phyloP scores from a whole-genome alignment of 35 echinoderm and acorn worm species.

The Patiria miniata region DNA sequence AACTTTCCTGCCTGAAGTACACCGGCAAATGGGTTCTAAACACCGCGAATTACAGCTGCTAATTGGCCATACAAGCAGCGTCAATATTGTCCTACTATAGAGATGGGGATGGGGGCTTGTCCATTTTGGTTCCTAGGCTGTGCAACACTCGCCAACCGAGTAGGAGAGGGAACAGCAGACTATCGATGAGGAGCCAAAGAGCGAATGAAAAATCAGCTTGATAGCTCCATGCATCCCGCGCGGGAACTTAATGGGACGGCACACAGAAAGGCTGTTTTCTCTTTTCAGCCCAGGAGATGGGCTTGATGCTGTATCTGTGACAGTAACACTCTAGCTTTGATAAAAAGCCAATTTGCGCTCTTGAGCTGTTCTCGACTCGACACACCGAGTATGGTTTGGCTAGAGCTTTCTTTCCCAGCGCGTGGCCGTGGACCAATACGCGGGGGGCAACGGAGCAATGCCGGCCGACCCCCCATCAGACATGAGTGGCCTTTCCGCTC shows the following conservation, averaged over 20 bases:
- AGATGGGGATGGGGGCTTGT: too few relatives aligned
- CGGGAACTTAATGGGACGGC: background rate
- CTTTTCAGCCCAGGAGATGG: background rate
- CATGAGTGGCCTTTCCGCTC: slow-evolving; percentile 20
- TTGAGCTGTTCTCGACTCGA: background rate
- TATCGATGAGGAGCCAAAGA: background rate
- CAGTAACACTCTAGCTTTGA: slow-evolving; percentile 28
- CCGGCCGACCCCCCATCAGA: background rate
- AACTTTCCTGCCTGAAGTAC: slow-evolving; percentile 17
- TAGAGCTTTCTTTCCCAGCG: background rate
- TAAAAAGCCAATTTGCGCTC: slow-evolving; percentile 29
- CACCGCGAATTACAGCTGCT: slow-evolving; percentile 27
- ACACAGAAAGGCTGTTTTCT: background rate
- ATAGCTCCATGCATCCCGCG: background rate
- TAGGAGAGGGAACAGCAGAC: background rate
- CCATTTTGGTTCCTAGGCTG: background rate
- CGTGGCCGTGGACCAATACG: background rate
- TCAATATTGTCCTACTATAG: background rate
- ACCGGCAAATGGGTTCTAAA: slow-evolving; percentile 17
- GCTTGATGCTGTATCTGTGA: background rate
- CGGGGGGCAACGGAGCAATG: background rate
- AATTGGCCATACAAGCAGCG: background rate
- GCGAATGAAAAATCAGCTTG: background rate
- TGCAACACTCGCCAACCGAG: background rate
- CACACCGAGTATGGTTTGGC: background rate